phyloP scores from a whole-genome alignment of 2,797 vertebrate species.

The Halcyon chelicuti region DNA sequence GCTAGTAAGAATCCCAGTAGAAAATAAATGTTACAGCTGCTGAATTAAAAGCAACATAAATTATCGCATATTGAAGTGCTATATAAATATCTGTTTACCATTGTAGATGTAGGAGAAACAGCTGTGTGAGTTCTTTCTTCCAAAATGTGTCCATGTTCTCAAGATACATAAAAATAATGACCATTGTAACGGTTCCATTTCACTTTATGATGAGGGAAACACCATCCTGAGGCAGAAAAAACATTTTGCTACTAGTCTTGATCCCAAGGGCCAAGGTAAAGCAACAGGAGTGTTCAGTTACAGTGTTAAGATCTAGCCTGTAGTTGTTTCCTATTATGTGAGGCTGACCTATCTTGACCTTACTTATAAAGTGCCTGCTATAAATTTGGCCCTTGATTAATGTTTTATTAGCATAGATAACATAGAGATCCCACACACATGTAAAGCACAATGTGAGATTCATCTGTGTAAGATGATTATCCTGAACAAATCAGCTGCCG shows the following conservation, averaged over 20 bases:
- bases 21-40: neutral
- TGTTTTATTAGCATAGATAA: slow-evolving; percentile 90
- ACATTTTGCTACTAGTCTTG: slow-evolving; percentile 82
- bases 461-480: slow-evolving; percentile 83
- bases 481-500: slow-evolving; percentile 85
- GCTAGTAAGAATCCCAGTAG: neutral
- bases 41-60: neutral
- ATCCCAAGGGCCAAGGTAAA: slow-evolving; percentile 82
- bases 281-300: slow-evolving; percentile 90
- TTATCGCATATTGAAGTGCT: neutral
- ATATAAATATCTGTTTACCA: neutral
- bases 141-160: neutral
- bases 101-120: neutral
- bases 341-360: slow-evolving; percentile 84
- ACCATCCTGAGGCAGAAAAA: slow-evolving; percentile 60
- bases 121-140: neutral
- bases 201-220: slow-evolving; percentile 25
- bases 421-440: slow-evolving; percentile 71
- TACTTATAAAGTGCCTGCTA: slow-evolving; percentile 76
- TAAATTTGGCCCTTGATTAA: slow-evolving; percentile 80
- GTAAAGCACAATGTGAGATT: slow-evolving; percentile 76
- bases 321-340: slow-evolving; percentile 92
- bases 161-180: neutral
- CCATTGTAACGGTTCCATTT: neutral
- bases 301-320: slow-evolving; percentile 81